Base-by-base conservation (phyloP, 2,797 vertebrate genomes). In the Clarias platycephalus region DNA sequence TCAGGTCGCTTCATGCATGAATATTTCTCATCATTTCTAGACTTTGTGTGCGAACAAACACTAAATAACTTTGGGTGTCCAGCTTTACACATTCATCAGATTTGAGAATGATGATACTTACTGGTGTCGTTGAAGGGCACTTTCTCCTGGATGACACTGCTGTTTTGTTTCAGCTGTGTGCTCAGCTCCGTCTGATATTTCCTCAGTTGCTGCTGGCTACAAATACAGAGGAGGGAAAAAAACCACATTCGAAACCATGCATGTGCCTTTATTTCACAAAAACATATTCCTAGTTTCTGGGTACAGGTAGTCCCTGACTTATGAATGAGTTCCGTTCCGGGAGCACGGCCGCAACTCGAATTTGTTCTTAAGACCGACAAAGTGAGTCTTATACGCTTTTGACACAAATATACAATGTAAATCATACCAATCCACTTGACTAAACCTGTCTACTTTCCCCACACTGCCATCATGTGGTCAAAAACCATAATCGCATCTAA, bases 101-200 rank as follows among this genome's bases (percentile, higher is more conserved):
- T 49, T 49, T 49, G 44, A 10, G 44, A 49, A 20, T n/a, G 31
- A 7, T 8, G 53, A 20, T 34, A 97, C 97, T 91, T 94, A 99
- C 98, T 97, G 93, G 97, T 98, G 93, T 99, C 98, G 90, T 99
- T 99, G 92, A 99, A 99, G 95, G 97, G 97, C 92, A 99, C 96
- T 96, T 99, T 99, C 93, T 99, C 98, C 94, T 93, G 96, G 92
- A 99, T 98, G 88, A 99, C 94, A 89, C 95, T 96, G 87, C 96
- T 95, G 93, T 96, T 98, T 88, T 98, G 97, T 89, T 97, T 97
- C 94, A 99, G 93, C 93, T 97, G 96, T 90, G 93, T 95, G 92
- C 95, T 96, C 90, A 99, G 94, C 92, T 99, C 97, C n/a, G 93
- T 93, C 95, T 98, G 97, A 91, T 97, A 96, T 88, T 93, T 96